These are phyloP conservation scores for Mythimna ferrago DNA, from an alignment of 2,888 invertebrate genomes.

Conservation along the genomic window DNA sequence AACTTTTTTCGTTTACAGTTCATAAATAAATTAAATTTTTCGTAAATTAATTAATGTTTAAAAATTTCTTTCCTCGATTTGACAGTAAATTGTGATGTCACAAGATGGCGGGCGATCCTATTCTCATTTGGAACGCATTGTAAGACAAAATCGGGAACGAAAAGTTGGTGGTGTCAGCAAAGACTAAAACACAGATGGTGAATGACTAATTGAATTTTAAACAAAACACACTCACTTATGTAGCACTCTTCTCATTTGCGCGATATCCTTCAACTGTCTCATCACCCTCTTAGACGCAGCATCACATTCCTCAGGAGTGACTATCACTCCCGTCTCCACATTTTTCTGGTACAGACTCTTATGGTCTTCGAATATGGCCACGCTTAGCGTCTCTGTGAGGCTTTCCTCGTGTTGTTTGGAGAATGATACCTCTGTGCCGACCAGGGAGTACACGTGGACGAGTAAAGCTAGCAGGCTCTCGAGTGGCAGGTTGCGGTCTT, in stretches of 20 bases:
- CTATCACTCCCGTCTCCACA: conserved; percentile 65
- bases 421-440: conserved; percentile 90
- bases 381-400: conserved; percentile 86
- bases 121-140: too few relatives aligned
- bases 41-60: too few relatives aligned
- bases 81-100: too few relatives aligned
- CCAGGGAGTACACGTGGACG: conserved; percentile 91
- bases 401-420: conserved; percentile 87
- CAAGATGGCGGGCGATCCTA: too few relatives aligned
- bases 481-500: conserved; percentile 87
- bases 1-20: too few relatives aligned
- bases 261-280: conserved; percentile 78
- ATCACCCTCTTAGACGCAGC: conserved; percentile 76
- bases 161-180: too few relatives aligned
- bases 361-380: conserved; percentile 91
- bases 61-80: too few relatives aligned
- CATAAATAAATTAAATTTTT: too few relatives aligned
- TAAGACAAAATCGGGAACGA: too few relatives aligned
- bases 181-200: too few relatives aligned
- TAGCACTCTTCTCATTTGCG: conserved; percentile 81
- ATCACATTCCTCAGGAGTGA: conserved; percentile 79
- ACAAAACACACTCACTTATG: conserved; percentile 75
- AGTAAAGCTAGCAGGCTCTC: conserved; percentile 91
- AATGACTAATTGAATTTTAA: too few relatives aligned
- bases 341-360: conserved; percentile 69